Conservation (phyloP, 1,140 invertebrate genomes). For the Temnothorax nylanderi region DNA sequence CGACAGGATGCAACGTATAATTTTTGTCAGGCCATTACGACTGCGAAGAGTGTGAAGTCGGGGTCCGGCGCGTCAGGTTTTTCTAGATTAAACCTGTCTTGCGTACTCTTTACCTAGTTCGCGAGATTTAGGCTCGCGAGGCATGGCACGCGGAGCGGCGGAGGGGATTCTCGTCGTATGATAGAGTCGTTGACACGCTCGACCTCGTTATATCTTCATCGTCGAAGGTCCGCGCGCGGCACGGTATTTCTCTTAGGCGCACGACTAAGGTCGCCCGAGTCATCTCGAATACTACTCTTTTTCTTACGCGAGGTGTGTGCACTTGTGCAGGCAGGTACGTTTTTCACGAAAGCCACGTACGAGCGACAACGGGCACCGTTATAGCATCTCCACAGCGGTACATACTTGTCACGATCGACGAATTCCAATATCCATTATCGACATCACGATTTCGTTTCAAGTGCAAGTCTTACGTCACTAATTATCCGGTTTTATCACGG, state of each 20-base stretch:
- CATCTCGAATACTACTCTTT: constrained; percentile 10
- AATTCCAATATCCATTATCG: constrained; percentile 41
- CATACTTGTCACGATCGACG: constrained; percentile 13
- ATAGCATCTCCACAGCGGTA: not conserved
- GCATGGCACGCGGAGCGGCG: no score
- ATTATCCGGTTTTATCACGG: constrained; percentile 17
- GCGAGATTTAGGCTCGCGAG: constrained; percentile 54
- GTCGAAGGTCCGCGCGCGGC: constrained; percentile 11
- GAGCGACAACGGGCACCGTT: constrained; percentile 39
- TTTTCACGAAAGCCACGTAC: constrained; percentile 23
- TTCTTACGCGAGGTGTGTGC: not conserved
- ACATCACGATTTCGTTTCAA: constrained; percentile 5
- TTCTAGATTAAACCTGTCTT: constrained; percentile 24
- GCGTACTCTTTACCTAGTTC: constrained; percentile 60
- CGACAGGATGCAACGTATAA: not conserved
- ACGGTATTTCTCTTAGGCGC: constrained; percentile 28
- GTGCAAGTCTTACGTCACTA: constrained; percentile 9
- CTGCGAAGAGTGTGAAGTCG: not conserved
- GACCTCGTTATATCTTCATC: constrained; percentile 68
- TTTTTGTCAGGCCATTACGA: not conserved
- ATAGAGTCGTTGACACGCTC: constrained; percentile 70
- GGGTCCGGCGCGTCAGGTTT: not conserved
- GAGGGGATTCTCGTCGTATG: constrained; percentile 51
- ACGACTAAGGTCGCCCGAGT: constrained; percentile 44
- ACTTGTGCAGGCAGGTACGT: not conserved